phyloP scores from a whole-genome alignment of 2,888 invertebrate species.

The Ischnura elegans region DNA sequence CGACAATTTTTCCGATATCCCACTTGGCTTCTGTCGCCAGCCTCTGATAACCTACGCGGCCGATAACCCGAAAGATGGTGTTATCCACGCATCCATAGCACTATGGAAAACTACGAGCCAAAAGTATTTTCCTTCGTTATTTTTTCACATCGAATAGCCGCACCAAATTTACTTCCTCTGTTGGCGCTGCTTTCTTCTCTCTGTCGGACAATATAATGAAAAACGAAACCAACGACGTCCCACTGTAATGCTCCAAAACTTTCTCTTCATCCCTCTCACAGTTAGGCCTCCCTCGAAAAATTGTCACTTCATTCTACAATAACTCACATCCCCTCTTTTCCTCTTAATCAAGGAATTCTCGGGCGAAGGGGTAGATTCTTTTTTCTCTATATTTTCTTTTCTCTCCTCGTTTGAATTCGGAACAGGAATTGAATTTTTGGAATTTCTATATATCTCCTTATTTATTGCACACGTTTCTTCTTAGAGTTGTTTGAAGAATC shows the following conservation, averaged over 20 bases:
- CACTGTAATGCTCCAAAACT: background rate
- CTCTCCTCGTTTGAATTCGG: background rate
- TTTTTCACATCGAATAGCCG: background rate
- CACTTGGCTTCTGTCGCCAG: too few species aligned
- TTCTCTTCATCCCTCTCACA: background rate
- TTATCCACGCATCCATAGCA: too few species aligned
- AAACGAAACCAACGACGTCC: background rate
- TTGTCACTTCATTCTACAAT: background rate
- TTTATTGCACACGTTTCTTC: background rate
- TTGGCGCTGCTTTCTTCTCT: background rate
- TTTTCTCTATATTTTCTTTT: background rate
- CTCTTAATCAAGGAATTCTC: background rate
- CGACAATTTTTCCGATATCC: too few species aligned
- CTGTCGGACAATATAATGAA: too few species aligned
- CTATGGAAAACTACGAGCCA: too few species aligned
- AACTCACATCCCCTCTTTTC: background rate
- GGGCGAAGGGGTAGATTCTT: background rate
- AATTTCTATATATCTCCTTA: background rate
- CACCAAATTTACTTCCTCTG: background rate
- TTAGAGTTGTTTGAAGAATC: background rate
- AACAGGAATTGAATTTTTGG: background rate
- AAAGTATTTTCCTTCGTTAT: background rate
- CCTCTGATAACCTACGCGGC: too few species aligned
- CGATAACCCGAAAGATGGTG: too few species aligned
- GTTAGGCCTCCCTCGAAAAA: background rate